Conservation (phyloP, 2,888 invertebrate species). For the Eutolmus rufibarbis region DNA sequence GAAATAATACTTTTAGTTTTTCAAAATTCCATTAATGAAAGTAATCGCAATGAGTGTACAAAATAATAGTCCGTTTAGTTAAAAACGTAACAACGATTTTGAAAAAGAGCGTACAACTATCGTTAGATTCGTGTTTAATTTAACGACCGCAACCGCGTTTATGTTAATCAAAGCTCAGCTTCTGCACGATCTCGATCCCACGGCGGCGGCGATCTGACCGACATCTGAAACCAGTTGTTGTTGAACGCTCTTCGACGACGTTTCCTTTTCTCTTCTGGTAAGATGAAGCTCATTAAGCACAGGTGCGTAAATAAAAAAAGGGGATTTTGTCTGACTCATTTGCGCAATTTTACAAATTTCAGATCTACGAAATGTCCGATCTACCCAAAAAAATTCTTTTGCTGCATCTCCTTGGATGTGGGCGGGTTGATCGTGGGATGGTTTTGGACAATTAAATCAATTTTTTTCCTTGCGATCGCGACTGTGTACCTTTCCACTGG, state of each 20-base stretch:
- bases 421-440: not conserved
- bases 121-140: not conserved
- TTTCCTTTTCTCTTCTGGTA: not conserved
- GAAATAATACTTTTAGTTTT: too few species aligned
- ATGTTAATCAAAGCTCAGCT: not conserved
- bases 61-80: too few species aligned
- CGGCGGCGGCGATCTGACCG: not conserved
- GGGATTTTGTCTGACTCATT: not conserved
- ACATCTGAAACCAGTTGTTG: not conserved
- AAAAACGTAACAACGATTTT: not conserved
- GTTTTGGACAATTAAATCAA: not conserved
- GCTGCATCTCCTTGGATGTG: not conserved
- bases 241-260: not conserved
- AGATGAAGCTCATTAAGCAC: not conserved
- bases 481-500: not conserved
- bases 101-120: not conserved
- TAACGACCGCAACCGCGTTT: not conserved
- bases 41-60: too few species aligned
- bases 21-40: too few species aligned
- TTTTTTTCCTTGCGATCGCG: not conserved
- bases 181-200: not conserved
- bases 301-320: not conserved
- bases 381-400: not conserved
- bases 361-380: not conserved
- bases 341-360: not conserved